phyloP scores from a whole-genome alignment of 2,113 vertebrate species.

The Murina feae region DNA sequence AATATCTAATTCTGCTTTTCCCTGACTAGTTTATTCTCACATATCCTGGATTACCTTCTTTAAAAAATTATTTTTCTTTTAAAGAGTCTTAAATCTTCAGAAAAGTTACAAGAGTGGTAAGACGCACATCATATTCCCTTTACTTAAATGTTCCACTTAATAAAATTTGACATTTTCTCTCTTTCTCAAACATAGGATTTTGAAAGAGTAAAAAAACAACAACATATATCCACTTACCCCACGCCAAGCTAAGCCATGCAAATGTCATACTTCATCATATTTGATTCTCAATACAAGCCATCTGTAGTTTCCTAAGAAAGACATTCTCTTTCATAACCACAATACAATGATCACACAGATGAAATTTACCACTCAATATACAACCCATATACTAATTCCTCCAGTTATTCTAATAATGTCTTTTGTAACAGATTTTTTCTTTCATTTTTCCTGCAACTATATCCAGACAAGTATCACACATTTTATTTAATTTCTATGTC shows the following conservation, averaged over 20 bases:
- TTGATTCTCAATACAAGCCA: neutral
- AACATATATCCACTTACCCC: neutral
- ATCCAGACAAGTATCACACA: neutral
- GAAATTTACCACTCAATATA: neutral
- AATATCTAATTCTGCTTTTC: neutral
- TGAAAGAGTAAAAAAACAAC: neutral
- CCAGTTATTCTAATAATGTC: neutral
- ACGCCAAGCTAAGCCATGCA: neutral
- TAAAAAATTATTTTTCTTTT: neutral
- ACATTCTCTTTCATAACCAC: neutral
- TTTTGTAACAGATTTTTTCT: neutral
- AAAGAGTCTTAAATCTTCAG: neutral
- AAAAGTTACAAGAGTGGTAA: neutral
- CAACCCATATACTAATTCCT: neutral
- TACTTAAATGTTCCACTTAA: neutral
- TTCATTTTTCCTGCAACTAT: neutral
- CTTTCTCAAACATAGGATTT: neutral
- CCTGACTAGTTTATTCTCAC: neutral
- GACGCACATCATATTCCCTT: neutral
- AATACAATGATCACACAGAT: neutral
- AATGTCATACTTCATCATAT: neutral
- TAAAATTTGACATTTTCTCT: neutral
- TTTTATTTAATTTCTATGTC: neutral
- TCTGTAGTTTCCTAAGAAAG: neutral
- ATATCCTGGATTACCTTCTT: neutral